Conservation (phyloP, 2,797 vertebrate species). For the Cyprinodon diabolis region DNA sequence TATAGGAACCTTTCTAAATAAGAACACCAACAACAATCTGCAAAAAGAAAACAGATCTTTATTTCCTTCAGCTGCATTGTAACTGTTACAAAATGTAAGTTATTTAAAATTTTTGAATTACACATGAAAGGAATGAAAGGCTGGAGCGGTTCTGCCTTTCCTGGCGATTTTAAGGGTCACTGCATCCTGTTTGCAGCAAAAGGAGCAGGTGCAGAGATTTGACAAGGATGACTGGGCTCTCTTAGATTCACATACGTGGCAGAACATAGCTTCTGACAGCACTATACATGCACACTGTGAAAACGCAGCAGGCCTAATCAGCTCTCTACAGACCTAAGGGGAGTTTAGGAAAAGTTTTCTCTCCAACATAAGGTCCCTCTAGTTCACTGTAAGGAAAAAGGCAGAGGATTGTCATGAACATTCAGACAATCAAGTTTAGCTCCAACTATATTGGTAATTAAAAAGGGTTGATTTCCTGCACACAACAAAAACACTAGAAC, state of each 20-base stretch:
- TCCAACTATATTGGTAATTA: slow-evolving; percentile 59
- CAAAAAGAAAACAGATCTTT: no score
- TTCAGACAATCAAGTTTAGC: slow-evolving; percentile 52
- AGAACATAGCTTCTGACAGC: slow-evolving; percentile 65
- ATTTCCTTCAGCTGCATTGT: no score
- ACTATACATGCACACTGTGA: slow-evolving; percentile 43
- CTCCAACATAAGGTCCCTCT: slow-evolving; percentile 46
- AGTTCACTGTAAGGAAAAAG: slow-evolving; percentile 48
- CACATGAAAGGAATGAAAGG: neutral
- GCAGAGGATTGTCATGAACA: slow-evolving; percentile 60
- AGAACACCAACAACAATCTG: neutral
- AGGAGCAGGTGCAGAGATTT: slow-evolving; percentile 31
- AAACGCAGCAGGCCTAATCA: slow-evolving; percentile 68
- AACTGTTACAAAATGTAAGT: no score
- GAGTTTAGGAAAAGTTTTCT: slow-evolving; percentile 65
- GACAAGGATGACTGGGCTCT: slow-evolving; percentile 18
- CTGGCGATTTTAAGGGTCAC: neutral
- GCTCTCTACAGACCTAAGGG: slow-evolving; percentile 59
- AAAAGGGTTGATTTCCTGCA: slow-evolving; percentile 58
- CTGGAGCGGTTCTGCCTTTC: neutral
- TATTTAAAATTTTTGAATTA: neutral
- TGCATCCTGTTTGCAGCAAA: neutral
- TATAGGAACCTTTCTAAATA: neutral
- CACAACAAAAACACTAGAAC: no score
- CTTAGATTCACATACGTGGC: slow-evolving; percentile 40